phyloP scores from a whole-genome alignment of 2,888 invertebrate genomes.

The Pterostichus madidus region DNA sequence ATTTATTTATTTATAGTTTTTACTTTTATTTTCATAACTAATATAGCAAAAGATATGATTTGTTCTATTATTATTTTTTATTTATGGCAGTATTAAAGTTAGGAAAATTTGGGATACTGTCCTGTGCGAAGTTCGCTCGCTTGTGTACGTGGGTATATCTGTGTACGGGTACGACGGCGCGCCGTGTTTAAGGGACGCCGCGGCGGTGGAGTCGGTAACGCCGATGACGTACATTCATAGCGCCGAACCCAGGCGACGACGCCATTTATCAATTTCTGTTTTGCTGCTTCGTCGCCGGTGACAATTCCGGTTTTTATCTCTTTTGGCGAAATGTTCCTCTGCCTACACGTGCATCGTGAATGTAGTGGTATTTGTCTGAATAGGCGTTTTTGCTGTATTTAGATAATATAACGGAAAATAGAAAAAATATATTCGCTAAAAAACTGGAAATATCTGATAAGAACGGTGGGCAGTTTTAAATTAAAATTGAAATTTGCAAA shows the following conservation, averaged over 20 bases:
- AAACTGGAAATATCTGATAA: background rate
- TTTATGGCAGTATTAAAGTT: too few relatives aligned
- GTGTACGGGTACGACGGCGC: background rate
- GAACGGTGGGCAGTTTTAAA: too few relatives aligned
- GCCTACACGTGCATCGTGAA: background rate
- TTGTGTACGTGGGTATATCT: conserved; percentile 3
- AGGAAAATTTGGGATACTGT: background rate
- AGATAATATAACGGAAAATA: conserved; percentile 49
- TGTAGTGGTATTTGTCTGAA: conserved; percentile 18
- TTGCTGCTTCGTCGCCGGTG: conserved; percentile 61
- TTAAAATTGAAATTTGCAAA: too few relatives aligned
- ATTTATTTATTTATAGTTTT: too few relatives aligned
- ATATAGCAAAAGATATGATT: too few relatives aligned
- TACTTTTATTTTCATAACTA: too few relatives aligned
- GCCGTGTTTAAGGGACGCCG: conserved; percentile 44
- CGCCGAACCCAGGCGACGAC: conserved; percentile 64
- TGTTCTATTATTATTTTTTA: too few relatives aligned
- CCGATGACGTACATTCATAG: conserved; percentile 65
- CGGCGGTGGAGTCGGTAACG: conserved; percentile 33
- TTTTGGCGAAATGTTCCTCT: conserved; percentile 25
- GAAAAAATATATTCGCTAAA: background rate
- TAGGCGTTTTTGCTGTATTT: conserved; percentile 43
- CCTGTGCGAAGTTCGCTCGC: conserved; percentile 2
- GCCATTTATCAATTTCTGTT: conserved; percentile 67
- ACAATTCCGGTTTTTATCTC: conserved; percentile 63